Evolutionary conservation across 1,140 invertebrate genomes (phyloP).

Genomic region (Drosophila asahinai): DNA sequence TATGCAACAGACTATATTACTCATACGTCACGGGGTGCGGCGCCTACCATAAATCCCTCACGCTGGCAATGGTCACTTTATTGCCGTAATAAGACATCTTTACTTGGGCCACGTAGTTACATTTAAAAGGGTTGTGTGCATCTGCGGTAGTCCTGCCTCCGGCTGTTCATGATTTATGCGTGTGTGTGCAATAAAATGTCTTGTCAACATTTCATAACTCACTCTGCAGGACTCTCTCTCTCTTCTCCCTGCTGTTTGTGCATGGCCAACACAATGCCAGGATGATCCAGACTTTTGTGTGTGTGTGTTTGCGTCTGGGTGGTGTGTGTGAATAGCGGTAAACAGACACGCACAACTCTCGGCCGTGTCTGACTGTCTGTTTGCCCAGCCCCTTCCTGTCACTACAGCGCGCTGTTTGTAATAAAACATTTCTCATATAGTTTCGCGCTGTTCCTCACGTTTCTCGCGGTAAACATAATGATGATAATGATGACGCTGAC

Average conservation of each 20-base stretch:
- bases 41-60: slow-evolving; percentile 38
- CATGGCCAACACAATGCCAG: slow-evolving; percentile 69
- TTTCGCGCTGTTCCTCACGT: slow-evolving; percentile 25
- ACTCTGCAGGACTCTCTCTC: slow-evolving; percentile 39
- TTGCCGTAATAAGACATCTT: slow-evolving; percentile 77
- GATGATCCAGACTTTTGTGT: slow-evolving; percentile 44
- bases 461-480: slow-evolving; percentile 34
- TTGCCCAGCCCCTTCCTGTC: slow-evolving; percentile 63
- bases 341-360: slow-evolving; percentile 67
- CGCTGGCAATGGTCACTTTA: slow-evolving; percentile 62
- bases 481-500: slow-evolving; percentile 37
- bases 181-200: slow-evolving; percentile 75
- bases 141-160: slow-evolving; percentile 44
- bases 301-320: background rate
- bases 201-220: slow-evolving; percentile 83
- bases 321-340: slow-evolving; percentile 58
- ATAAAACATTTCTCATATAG: slow-evolving; percentile 80
- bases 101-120: slow-evolving; percentile 47
- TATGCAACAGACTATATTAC: slow-evolving; percentile 38
- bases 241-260: slow-evolving; percentile 54
- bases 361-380: slow-evolving; percentile 55
- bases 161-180: slow-evolving; percentile 50
- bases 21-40: slow-evolving; percentile 26
- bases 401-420: slow-evolving; percentile 50
- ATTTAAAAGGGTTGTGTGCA: slow-evolving; percentile 58